Conservation (phyloP, 2,797 vertebrate species). For the Hydrolagus colliei region DNA sequence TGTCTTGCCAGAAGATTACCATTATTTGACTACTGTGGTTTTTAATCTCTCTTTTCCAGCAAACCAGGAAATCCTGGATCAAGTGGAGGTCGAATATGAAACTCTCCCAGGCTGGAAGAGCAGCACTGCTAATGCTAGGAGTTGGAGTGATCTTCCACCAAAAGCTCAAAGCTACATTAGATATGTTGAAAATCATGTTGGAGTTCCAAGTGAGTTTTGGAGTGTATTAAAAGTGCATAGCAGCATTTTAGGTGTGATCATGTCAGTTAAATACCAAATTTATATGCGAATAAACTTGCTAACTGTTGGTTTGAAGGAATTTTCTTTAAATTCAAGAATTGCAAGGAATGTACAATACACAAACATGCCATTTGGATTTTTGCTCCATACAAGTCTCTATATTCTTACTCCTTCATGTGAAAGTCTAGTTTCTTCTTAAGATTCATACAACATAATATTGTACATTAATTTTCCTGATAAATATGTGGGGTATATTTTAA, state of each 20-base stretch:
- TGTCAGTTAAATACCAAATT: background rate
- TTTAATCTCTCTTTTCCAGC: constrained; percentile 52
- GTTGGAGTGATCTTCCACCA: constrained; percentile 86
- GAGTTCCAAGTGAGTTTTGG: constrained; percentile 74
- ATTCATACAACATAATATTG: too few species aligned
- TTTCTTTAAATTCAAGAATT: too few species aligned
- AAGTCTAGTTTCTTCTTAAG: too few species aligned
- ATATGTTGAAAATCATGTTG: constrained; percentile 94
- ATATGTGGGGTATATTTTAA: too few species aligned
- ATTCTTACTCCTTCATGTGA: too few species aligned
- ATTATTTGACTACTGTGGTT: background rate
- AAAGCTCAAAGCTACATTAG: constrained; percentile 94
- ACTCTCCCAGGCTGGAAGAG: constrained; percentile 92
- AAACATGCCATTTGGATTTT: too few species aligned
- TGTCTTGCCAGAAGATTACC: background rate
- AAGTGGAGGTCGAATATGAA: constrained; percentile 94
- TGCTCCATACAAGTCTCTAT: too few species aligned
- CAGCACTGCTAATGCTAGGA: constrained; percentile 83
- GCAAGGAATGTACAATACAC: too few species aligned
- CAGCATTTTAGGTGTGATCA: background rate
- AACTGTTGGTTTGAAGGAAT: too few species aligned
- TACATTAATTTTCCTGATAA: too few species aligned
- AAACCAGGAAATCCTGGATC: constrained; percentile 91
- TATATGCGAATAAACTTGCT: background rate
- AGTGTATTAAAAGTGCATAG: too few species aligned